These are phyloP conservation scores for Agriopis aurantiaria DNA, from an alignment of 2,888 invertebrate genomes.

Conservation along the genomic window DNA sequence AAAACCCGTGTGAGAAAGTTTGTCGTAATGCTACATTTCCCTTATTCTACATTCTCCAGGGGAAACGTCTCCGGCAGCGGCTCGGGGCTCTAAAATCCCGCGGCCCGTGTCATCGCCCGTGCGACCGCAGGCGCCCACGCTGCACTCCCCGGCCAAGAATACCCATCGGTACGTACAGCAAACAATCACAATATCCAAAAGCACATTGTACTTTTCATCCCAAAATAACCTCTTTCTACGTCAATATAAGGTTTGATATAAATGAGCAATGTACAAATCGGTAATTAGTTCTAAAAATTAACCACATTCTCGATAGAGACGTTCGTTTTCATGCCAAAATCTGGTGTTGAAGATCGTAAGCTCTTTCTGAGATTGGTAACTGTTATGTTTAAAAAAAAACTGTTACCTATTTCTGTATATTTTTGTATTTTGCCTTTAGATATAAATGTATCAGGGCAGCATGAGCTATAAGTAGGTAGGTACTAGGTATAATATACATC, in stretches of 20 bases:
- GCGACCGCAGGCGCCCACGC: constrained; percentile 81
- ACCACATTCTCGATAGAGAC: background rate
- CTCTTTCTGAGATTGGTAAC: no score
- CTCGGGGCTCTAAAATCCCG: constrained; percentile 90
- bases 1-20: background rate
- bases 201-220: constrained; percentile 2
- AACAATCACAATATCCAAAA: constrained; percentile 12
- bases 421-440: no score
- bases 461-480: background rate
- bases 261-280: no score
- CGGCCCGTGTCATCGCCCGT: constrained; percentile 91
- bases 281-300: no score
- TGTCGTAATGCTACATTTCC: background rate
- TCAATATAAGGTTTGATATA: background rate
- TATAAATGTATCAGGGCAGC: background rate
- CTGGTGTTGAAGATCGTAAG: background rate
- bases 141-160: constrained; percentile 78
- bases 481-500: background rate
- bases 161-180: constrained; percentile 69
- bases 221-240: constrained; percentile 5
- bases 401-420: no score
- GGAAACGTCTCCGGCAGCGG: constrained; percentile 78
- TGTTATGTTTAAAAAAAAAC: no score
- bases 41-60: constrained; percentile 57
- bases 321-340: background rate